Conservation (phyloP, 2,797 vertebrate species). For the Acestrorhynchus altus region DNA sequence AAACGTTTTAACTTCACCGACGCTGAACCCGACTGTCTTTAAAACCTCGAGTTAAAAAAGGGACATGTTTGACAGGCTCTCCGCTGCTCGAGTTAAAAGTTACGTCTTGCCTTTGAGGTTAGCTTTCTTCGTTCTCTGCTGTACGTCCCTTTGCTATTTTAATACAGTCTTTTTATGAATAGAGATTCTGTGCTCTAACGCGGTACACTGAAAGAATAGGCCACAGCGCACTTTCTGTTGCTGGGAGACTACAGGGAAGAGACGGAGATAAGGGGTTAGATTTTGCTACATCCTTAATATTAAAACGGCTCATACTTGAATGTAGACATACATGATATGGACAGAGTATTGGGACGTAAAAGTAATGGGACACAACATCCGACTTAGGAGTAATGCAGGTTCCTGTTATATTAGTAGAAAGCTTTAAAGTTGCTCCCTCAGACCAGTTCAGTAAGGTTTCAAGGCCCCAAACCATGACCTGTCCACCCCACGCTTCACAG, state of each 20-base stretch:
- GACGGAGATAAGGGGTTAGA: background rate
- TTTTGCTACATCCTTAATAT: background rate
- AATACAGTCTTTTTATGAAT: constrained; percentile 71
- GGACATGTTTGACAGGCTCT: constrained; percentile 75
- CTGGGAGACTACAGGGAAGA: constrained; percentile 14
- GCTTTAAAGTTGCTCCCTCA: no score
- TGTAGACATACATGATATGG: background rate
- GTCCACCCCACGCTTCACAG: no score
- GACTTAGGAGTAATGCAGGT: no score
- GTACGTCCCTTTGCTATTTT: constrained; percentile 68
- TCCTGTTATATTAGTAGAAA: no score
- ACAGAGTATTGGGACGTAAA: background rate
- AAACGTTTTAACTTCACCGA: constrained; percentile 69
- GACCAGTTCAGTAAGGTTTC: no score
- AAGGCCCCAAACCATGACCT: no score
- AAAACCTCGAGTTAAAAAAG: constrained; percentile 61
- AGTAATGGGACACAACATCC: background rate
- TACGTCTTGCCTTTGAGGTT: constrained; percentile 73
- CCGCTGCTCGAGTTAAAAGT: constrained; percentile 78
- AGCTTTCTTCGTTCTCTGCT: constrained; percentile 68
- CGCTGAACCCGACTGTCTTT: constrained; percentile 57
- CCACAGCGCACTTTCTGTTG: constrained; percentile 21
- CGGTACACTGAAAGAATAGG: constrained; percentile 33
- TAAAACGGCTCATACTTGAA: background rate
- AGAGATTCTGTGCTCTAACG: constrained; percentile 29